Percentiles rank a stretch among this genome's conserved stretches.
Evolutionary conservation across 2,888 invertebrate genomes (phyloP).

Genomic region (Dynastes maya): DNA sequence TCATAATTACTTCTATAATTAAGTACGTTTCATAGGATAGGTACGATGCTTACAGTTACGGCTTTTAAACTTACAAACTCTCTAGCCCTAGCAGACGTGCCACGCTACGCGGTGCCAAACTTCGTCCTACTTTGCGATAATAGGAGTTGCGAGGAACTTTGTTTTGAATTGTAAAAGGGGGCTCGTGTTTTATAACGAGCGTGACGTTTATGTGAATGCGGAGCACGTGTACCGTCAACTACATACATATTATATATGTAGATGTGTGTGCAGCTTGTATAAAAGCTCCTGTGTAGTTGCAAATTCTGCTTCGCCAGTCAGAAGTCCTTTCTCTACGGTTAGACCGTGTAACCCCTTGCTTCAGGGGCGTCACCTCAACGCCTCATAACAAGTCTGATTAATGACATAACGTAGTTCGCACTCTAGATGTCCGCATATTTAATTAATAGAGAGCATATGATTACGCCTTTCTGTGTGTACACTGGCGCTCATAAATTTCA

Average conservation of each 20-base stretch:
- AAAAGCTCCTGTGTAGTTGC: not conserved
- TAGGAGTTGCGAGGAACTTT: conserved; percentile 32
- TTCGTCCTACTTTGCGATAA: conserved; percentile 7
- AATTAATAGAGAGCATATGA: conserved; percentile 25
- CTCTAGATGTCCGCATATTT: conserved; percentile 42
- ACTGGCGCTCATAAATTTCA: not conserved
- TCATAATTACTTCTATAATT: too few relatives aligned
- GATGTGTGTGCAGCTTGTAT: not conserved
- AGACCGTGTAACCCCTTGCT: conserved; percentile 47
- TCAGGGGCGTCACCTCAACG: conserved; percentile 48
- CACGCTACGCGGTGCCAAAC: not conserved
- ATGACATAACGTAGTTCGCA: conserved; percentile 40
- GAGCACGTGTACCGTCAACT: conserved; percentile 29
- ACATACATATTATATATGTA: conserved; percentile 11
- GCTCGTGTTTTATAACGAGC: conserved; percentile 30
- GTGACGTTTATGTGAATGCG: conserved; percentile 26
- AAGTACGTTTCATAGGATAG: too few relatives aligned
- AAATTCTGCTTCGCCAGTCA: conserved; percentile 15
- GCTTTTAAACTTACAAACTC: conserved; percentile 5
- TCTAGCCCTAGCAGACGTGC: not conserved
- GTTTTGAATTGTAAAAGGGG: conserved; percentile 33
- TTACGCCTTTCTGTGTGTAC: not conserved
- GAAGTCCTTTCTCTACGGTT: conserved; percentile 40
- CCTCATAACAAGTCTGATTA: conserved; percentile 45
- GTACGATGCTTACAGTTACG: too few relatives aligned